phyloP scores from a whole-genome alignment of 1,140 invertebrate species.

The Argopecten irradians region DNA sequence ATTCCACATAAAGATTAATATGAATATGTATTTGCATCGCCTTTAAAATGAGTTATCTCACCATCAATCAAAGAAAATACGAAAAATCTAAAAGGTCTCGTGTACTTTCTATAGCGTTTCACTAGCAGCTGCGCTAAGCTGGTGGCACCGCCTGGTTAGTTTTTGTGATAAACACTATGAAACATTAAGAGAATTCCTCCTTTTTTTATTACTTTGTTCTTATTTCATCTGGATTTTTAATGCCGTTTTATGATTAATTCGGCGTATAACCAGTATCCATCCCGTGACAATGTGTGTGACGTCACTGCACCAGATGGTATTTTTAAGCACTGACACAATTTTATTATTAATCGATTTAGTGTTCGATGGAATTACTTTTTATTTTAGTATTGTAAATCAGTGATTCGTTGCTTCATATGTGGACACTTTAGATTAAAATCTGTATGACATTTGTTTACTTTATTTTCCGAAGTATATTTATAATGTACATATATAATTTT shows the following conservation, averaged over 20 bases:
- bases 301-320: not conserved
- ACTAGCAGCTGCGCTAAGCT: not conserved
- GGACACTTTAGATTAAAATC: no score
- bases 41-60: not conserved
- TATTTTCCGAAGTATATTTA: no score
- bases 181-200: not conserved
- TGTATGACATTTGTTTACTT: no score
- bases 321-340: not conserved
- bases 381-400: no score
- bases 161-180: not conserved
- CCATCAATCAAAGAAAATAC: not conserved
- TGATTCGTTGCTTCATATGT: no score
- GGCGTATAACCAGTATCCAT: not conserved
- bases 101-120: not conserved
- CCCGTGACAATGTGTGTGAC: not conserved
- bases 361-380: no score
- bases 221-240: conserved; percentile 11
- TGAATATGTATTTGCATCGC: not conserved
- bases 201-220: not conserved
- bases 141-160: not conserved
- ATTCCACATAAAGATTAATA: not conserved
- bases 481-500: no score
- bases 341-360: not conserved
- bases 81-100: not conserved
- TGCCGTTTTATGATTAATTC: not conserved